These are phyloP conservation scores for Mallateleia sp. DNA, from an alignment of 2,888 invertebrate species.

Conservation along the genomic window DNA sequence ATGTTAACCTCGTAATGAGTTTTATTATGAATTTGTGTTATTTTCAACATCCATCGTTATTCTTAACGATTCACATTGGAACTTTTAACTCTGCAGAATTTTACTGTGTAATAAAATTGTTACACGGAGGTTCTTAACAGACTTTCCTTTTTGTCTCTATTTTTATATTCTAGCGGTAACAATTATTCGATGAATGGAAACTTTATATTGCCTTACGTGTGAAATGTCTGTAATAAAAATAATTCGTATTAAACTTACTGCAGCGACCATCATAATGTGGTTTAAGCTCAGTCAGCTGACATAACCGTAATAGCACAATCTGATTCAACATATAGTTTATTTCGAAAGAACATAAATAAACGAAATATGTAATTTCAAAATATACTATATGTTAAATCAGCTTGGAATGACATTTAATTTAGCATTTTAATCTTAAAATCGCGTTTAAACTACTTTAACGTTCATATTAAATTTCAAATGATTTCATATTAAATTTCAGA, in stretches of 20 bases:
- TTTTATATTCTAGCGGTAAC: not conserved
- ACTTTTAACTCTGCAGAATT: conserved; percentile 15
- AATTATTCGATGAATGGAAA: not conserved
- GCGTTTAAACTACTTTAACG: no score
- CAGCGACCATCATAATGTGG: no score
- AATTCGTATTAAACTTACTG: not conserved
- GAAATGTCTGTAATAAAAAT: not conserved
- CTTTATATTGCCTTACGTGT: not conserved
- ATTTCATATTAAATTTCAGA: no score
- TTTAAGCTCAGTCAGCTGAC: no score
- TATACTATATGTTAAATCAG: no score
- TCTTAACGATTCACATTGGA: conserved; percentile 16
- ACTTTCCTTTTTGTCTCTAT: not conserved
- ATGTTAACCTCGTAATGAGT: not conserved
- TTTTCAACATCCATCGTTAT: not conserved
- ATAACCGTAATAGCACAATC: no score
- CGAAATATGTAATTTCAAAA: no score
- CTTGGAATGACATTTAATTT: no score
- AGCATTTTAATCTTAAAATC: no score
- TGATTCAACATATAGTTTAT: no score
- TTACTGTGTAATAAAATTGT: conserved; percentile 11
- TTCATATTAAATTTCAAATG: no score
- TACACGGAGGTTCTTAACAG: not conserved
- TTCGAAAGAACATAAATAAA: no score
- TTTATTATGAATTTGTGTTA: not conserved